Evolutionary conservation across 2,113 vertebrate species (phyloP), one percentile per base, ranked within the genome.

Genomic region (Mastomys natalensis): DNA sequence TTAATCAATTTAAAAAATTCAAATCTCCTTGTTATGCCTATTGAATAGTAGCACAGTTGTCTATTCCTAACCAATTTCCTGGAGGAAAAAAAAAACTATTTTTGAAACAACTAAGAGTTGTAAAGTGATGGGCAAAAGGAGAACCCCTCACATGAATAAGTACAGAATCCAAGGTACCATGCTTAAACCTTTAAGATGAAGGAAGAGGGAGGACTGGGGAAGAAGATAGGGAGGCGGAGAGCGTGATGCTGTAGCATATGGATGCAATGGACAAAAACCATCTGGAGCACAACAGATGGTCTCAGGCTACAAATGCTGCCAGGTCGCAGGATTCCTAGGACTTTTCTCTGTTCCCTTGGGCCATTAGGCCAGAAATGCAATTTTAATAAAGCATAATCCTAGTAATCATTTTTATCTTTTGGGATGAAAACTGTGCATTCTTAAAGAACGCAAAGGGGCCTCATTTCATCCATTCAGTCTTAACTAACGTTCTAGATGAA

Each of bases 301-400:
- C 81, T 68, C 62, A 40, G 7, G 43, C 45, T 76, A n/a, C 29
- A 53, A 87, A 51, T 3, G 7, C 64, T 94, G 90, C 86, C 87
- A 89, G 96, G 94, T 92, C 93, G 87, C 73, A 89, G 68, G 68
- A 70, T 64, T 96, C 77, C 94, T 84, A 87, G 58, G 78, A 91
- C 89, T 89, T 96, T 90, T 94, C 73, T 93, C 93, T 94, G 16
- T 55, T 62, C 62, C 48, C 70, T 76, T 85, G 78, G 62, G 66
- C 11, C 68, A 72, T n/a, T 73, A 40, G 70, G 51, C 74, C 86
- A 78, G 74, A 89, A 89, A 93, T 64, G n/a, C 84, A 85, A 92
- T 88, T 96, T 62, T 84, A 31, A 84, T 77, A 87, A 93, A 95
- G 29, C 62, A 73, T 48, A 76, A 16, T 87, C 43, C n/a, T 48